phyloP scores from a whole-genome alignment of 2,113 vertebrate genomes.

The Peromyscus maniculatus region DNA sequence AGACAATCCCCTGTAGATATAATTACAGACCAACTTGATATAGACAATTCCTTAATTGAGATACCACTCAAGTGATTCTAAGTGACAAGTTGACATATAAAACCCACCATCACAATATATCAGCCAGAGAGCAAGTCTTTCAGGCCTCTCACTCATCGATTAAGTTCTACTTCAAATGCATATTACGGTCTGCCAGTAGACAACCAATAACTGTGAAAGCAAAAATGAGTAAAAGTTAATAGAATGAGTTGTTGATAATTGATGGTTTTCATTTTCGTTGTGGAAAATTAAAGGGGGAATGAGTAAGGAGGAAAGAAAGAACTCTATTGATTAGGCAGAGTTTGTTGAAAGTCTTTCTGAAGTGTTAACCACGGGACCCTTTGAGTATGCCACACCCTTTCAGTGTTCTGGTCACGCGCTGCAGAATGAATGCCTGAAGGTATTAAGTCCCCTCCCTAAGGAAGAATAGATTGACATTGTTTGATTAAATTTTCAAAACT shows the following conservation, averaged over 20 bases:
- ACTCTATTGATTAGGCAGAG: not conserved
- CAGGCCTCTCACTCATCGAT: not conserved
- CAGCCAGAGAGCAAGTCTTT: not conserved
- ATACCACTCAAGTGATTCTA: not conserved
- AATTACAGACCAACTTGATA: not conserved
- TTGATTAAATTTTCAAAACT: not conserved
- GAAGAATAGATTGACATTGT: not conserved
- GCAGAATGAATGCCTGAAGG: not conserved
- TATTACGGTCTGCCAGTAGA: not conserved
- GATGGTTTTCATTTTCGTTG: not conserved
- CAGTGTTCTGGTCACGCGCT: not conserved
- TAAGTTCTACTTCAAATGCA: constrained; percentile 1
- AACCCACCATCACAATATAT: not conserved
- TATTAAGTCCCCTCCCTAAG: not conserved
- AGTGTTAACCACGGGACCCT: not conserved
- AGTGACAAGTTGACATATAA: not conserved
- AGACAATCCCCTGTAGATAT: not conserved
- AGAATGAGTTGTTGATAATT: not conserved
- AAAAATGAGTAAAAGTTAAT: not conserved
- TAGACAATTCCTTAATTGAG: not conserved
- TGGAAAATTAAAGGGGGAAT: not conserved
- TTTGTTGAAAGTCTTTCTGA: not conserved
- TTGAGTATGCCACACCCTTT: not conserved
- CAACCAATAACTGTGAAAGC: not conserved
- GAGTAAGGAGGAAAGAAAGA: not conserved